A percentile compares a stretch with the other conserved stretches of the same genome.
Conservation (phyloP, 2,797 vertebrate genomes). For the Erethizon dorsatum region DNA sequence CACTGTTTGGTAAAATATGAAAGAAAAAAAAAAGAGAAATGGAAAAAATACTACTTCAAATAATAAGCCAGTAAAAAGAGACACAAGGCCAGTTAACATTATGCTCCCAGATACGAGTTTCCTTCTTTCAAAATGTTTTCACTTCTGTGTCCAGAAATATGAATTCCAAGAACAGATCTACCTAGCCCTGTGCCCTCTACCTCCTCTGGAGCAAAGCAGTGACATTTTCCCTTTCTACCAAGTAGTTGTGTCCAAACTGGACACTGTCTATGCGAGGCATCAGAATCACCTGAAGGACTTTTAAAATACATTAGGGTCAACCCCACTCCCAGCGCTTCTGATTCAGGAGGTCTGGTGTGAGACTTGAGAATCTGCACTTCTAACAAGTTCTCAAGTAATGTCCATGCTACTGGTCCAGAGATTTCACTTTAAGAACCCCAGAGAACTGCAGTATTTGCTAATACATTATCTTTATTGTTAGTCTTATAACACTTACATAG, state of each 20-base stretch:
- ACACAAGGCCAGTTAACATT: not conserved
- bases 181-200: not conserved
- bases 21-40: not conserved
- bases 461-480: not conserved
- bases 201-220: not conserved
- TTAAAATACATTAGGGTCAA: not conserved
- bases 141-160: not conserved
- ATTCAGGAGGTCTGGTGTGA: not conserved
- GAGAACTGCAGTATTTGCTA: not conserved
- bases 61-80: slow-evolving; percentile 14
- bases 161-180: not conserved
- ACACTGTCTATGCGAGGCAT: not conserved
- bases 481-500: not conserved
- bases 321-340: not conserved
- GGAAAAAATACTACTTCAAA: slow-evolving; percentile 55
- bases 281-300: not conserved
- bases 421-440: not conserved
- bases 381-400: not conserved
- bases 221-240: not conserved
- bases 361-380: not conserved
- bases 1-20: not conserved
- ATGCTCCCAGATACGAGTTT: slow-evolving; percentile 42
- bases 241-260: not conserved
- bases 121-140: not conserved
- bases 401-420: not conserved